Evolutionary conservation across 2,797 vertebrate genomes (phyloP).

Genomic region (Cygnus olor): DNA sequence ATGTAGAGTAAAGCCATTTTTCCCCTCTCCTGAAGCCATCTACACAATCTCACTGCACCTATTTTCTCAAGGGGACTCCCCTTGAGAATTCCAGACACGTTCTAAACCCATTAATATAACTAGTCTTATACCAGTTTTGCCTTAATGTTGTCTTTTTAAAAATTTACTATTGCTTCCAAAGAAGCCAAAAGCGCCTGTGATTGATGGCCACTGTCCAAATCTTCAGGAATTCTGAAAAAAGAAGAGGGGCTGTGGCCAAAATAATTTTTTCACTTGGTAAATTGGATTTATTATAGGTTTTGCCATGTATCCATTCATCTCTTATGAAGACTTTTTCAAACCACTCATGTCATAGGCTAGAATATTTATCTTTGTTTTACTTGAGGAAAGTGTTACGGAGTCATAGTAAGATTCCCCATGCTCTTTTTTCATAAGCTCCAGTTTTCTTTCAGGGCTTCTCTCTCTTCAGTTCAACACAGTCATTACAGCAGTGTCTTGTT

Average conservation of each 20-base stretch:
- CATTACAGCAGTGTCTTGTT: not conserved
- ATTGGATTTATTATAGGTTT: not conserved
- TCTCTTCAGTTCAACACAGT: not conserved
- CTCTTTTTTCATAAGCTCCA: not conserved
- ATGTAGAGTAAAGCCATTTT: not conserved
- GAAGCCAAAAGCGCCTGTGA: not conserved
- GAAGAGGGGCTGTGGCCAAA: not conserved
- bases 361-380: not conserved
- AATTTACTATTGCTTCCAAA: not conserved
- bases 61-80: not conserved
- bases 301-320: not conserved
- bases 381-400: not conserved
- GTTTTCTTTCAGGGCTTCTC: not conserved
- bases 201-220: not conserved
- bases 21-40: not conserved
- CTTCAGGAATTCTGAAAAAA: not conserved
- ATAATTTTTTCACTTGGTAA: not conserved
- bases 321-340: not conserved
- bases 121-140: not conserved
- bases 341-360: not conserved
- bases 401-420: accelerated
- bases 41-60: not conserved
- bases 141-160: not conserved
- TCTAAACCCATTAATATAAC: not conserved
- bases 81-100: not conserved